phyloP scores from a whole-genome alignment of 2,113 vertebrate species.

The Myotis davidii region DNA sequence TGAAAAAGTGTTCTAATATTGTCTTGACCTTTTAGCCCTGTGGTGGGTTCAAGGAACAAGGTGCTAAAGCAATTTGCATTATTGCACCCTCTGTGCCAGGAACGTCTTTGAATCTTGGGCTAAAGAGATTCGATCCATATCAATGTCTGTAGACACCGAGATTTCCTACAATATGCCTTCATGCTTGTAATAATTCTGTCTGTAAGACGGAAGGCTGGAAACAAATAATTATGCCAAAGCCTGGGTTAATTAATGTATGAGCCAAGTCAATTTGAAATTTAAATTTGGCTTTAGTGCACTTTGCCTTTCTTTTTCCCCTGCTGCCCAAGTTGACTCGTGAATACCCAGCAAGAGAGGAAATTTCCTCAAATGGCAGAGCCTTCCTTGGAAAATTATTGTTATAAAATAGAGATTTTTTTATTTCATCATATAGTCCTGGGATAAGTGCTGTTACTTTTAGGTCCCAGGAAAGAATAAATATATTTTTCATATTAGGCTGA shows the following conservation, averaged over 20 bases:
- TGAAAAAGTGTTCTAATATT: constrained; percentile 67
- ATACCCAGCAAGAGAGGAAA: neutral
- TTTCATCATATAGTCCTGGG: neutral
- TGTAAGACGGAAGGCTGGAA: constrained; percentile 1
- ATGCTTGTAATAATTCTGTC: neutral
- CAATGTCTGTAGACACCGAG: neutral
- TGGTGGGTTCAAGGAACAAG: neutral
- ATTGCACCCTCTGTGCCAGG: neutral
- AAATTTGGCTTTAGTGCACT: neutral
- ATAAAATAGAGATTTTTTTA: neutral
- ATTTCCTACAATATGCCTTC: neutral
- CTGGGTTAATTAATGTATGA: constrained; percentile 54
- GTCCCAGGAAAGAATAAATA: neutral
- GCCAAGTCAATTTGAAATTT: constrained; percentile 45
- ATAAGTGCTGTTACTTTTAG: neutral
- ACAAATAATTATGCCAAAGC: constrained; percentile 16
- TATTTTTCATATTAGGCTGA: neutral
- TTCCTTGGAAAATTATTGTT: constrained; percentile 2
- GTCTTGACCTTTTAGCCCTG: constrained; percentile 35
- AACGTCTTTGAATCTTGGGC: constrained; percentile 42
- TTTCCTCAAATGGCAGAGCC: neutral
- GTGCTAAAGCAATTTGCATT: constrained; percentile 29
- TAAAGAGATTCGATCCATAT: constrained; percentile 29
- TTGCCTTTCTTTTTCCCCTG: neutral
- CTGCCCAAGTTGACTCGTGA: neutral